Conservation (phyloP, 2,113 vertebrate genomes). For the Colaptes auratus region DNA sequence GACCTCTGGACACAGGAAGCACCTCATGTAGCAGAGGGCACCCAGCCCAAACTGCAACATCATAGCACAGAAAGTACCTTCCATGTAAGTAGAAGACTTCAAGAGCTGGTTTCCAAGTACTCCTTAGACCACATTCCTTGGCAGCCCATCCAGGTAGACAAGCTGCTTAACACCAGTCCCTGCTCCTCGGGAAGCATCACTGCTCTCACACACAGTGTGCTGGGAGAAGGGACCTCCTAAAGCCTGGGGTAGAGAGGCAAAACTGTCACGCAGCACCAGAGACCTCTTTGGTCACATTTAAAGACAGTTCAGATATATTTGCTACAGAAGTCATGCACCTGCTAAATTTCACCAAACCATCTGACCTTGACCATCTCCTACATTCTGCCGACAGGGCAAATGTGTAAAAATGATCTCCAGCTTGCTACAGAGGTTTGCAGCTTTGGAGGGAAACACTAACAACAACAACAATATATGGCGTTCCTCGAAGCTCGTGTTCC, state of each 20-base stretch:
- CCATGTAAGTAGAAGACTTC: background rate
- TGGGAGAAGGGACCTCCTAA: rapidly evolving
- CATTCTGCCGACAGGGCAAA: background rate
- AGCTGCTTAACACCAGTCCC: background rate
- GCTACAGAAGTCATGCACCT: background rate
- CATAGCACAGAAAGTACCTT: background rate
- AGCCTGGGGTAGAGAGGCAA: background rate
- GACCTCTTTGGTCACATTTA: background rate
- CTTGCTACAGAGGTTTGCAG: background rate
- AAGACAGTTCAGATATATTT: background rate
- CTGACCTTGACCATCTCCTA: background rate
- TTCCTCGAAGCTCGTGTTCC: background rate
- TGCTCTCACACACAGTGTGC: rapidly evolving
- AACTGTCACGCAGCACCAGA: background rate
- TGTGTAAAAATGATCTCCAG: background rate
- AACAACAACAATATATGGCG: background rate
- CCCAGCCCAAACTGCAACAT: too few relatives aligned
- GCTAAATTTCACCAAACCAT: background rate
- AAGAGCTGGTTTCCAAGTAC: background rate
- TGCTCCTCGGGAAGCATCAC: background rate
- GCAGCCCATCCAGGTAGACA: background rate
- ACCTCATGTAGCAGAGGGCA: too few relatives aligned
- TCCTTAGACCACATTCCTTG: background rate
- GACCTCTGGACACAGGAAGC: too few relatives aligned
- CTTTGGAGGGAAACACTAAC: background rate